These are phyloP conservation scores for Stegastes partitus DNA, from an alignment of 2,113 vertebrate species.

Conservation along the genomic window DNA sequence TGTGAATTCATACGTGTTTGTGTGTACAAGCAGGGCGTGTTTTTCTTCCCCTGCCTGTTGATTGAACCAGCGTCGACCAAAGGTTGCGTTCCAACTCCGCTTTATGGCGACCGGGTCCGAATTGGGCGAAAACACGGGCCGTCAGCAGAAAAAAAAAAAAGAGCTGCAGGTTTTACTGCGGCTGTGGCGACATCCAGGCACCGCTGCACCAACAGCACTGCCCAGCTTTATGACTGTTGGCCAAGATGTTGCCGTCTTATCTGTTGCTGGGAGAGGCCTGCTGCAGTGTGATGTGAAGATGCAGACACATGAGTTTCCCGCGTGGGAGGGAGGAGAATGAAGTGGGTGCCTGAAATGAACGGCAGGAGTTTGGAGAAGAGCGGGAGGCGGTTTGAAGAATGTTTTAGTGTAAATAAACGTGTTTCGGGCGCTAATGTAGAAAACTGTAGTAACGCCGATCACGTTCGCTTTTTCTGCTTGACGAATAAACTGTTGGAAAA, in stretches of 20 bases:
- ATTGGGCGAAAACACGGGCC: constrained; percentile 39
- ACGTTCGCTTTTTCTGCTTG: too few relatives aligned
- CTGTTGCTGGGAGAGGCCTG: constrained; percentile 59
- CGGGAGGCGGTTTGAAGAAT: too few relatives aligned
- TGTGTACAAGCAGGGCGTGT: constrained; percentile 58
- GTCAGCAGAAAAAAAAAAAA: constrained; percentile 69
- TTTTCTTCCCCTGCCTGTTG: constrained; percentile 48
- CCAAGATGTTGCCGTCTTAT: constrained; percentile 73
- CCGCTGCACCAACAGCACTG: constrained; percentile 35
- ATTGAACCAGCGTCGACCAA: constrained; percentile 75
- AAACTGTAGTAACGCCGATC: too few relatives aligned
- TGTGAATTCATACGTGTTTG: constrained; percentile 25
- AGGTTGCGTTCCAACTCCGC: constrained; percentile 84
- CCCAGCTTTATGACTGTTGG: constrained; percentile 80
- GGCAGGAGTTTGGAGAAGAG: neutral
- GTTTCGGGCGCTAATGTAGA: too few relatives aligned
- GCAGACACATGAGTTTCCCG: neutral
- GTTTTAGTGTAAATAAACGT: too few relatives aligned
- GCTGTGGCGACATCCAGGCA: constrained; percentile 75
- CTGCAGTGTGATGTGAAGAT: neutral
- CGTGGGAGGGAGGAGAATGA: neutral
- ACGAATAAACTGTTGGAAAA: too few relatives aligned
- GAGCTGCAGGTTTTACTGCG: constrained; percentile 76
- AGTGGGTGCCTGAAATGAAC: constrained; percentile 1
- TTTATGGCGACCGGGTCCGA: constrained; percentile 79